phyloP scores from a whole-genome alignment of 2,888 invertebrate species.

The Stictocephala bisonia region DNA sequence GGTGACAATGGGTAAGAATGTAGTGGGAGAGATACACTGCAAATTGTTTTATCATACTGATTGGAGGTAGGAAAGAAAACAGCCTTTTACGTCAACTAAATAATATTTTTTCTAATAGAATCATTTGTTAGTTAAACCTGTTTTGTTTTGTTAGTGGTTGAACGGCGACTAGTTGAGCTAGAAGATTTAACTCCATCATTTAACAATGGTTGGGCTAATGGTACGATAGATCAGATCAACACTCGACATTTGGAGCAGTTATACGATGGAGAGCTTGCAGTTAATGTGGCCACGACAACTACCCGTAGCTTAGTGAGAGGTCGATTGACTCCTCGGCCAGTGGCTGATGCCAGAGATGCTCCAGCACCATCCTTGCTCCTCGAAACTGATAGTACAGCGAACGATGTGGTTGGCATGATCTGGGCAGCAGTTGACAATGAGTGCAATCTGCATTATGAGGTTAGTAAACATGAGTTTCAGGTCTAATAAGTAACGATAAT shows the following conservation, averaged over 20 bases:
- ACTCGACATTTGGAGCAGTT: slow-evolving; percentile 86
- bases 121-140: not conserved
- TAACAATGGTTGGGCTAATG: slow-evolving; percentile 73
- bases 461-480: slow-evolving; percentile 61
- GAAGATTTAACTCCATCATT: slow-evolving; percentile 76
- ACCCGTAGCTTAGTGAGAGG: slow-evolving; percentile 74
- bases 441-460: slow-evolving; percentile 86
- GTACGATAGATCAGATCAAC: slow-evolving; percentile 80
- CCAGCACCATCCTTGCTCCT: slow-evolving; percentile 76
- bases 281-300: slow-evolving; percentile 76
- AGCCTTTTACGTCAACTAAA: too few species aligned
- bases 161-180: slow-evolving; percentile 74
- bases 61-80: too few species aligned
- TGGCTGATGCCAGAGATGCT: slow-evolving; percentile 78
- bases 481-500: too few species aligned
- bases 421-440: slow-evolving; percentile 85
- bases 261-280: slow-evolving; percentile 81
- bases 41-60: too few species aligned
- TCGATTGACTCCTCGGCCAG: slow-evolving; percentile 74
- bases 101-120: not conserved
- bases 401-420: slow-evolving; percentile 76
- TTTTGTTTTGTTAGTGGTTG: slow-evolving; percentile 60
- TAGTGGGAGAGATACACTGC: too few species aligned
- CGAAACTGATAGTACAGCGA: slow-evolving; percentile 66
- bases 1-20: too few species aligned